Evolutionary conservation across 2,113 vertebrate genomes (phyloP), one percentile per base, ranked within the genome.

Genomic region (Bubo scandiacus): DNA sequence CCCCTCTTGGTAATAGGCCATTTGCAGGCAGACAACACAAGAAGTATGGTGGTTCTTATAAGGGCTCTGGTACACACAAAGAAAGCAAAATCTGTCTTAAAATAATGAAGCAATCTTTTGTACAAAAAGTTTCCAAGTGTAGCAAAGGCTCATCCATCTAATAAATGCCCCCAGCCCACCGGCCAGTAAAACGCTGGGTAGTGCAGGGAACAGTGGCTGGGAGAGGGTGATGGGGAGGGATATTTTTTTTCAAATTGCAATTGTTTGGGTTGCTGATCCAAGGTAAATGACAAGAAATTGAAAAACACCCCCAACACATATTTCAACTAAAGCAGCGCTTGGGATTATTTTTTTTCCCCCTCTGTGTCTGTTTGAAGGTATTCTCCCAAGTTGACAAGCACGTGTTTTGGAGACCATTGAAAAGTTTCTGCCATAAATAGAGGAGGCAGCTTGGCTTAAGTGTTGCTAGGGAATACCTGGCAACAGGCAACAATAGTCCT

Each of bases 401-500:
- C 96, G 97, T 98, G 98, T 98, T 98, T 98, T 98, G 98, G 98
- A 98, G 97, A 97, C 97, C 98, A 98, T 98, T 98, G 98, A 98
- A 98, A 98, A 98, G 98, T 97, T 98, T 98, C 97, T 98, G 97
- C 97, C 94, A 98, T 98, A 98, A 98, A 98, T 98, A 98, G 98
- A 98, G 96, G 86, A 98, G 97, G 97, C 98, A 98, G 98, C 98
- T 98, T 98, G 98, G 98, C 98, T 98, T 98, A 98, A 98, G 97
- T 97, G 98, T 98, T 98, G 98, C 98, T 98, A 98, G 96, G 98
- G 98, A 98, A 97, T 98, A 98, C 98, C 98, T 98, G 98, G 98
- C 98, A 98, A 98, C 98, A 95, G 55, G 96, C 97, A 98, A 98
- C 98, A 99, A 98, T 98, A 97, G 98, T 84, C 95, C 98, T 98